phyloP scores from a whole-genome alignment of 2,888 invertebrate species.

The Caenorhabditis angaria region DNA sequence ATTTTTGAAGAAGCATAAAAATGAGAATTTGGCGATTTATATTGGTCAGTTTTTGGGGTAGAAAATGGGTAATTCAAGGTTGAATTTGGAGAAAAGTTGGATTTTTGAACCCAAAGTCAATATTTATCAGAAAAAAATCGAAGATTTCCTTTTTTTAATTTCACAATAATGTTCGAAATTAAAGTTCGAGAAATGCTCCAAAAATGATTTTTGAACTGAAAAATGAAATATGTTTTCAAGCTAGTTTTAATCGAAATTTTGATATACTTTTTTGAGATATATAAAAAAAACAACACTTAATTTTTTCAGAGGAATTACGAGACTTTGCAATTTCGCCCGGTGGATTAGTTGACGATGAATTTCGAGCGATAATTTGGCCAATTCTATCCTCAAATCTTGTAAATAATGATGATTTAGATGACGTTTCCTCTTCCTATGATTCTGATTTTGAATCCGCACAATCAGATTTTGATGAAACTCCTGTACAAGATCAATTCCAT shows the following conservation, averaged over 20 bases:
- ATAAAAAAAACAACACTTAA: neutral
- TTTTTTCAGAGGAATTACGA: constrained; percentile 48
- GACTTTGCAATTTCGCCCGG: constrained; percentile 56
- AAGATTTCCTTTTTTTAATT: no score
- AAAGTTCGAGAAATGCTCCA: no score
- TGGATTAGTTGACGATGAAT: constrained; percentile 62
- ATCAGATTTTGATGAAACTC: constrained; percentile 51
- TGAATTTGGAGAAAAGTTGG: no score
- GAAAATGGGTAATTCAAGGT: no score
- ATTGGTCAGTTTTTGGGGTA: constrained; percentile 34
- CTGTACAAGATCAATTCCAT: constrained; percentile 9
- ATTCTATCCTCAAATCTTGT: constrained; percentile 53
- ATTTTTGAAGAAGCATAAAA: constrained; percentile 44
- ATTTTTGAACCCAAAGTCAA: no score
- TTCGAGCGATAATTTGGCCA: constrained; percentile 61
- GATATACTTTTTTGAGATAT: no score
- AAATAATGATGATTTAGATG: constrained; percentile 40
- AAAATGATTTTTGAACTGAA: no score
- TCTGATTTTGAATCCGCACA: constrained; percentile 66
- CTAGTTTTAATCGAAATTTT: no score
- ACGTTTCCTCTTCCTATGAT: constrained; percentile 47
- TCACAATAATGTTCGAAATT: no score
- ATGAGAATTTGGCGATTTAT: constrained; percentile 46
- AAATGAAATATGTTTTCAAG: no score
- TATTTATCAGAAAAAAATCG: no score